Percentiles rank a stretch among this genome's conserved stretches.
Evolutionary conservation across 2,113 vertebrate genomes (phyloP).

Genomic region (Callionymus lyra): DNA sequence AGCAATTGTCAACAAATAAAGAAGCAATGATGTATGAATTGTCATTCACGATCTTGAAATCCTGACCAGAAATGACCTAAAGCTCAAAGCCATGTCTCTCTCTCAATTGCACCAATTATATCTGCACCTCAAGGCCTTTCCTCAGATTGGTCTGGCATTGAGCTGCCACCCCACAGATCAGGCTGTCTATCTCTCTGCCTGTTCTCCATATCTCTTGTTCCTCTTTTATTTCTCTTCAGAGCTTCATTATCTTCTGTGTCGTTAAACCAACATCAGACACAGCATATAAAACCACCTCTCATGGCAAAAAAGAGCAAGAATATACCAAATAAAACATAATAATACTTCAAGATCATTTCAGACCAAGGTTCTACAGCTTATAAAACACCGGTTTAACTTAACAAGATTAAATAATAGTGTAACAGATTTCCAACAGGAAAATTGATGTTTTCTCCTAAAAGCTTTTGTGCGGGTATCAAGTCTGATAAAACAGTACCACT

Average conservation of each 20-base stretch:
- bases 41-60: too few relatives aligned
- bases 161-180: slow-evolving; percentile 50
- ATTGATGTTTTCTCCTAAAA: slow-evolving; percentile 72
- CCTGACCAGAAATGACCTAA: slow-evolving; percentile 25
- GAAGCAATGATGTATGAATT: too few relatives aligned
- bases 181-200: slow-evolving; percentile 34
- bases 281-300: slow-evolving; percentile 16
- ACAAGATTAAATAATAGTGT: too few relatives aligned
- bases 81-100: slow-evolving; percentile 47
- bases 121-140: slow-evolving; percentile 39
- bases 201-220: slow-evolving; percentile 16
- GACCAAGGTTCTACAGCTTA: too few relatives aligned
- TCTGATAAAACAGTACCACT: slow-evolving; percentile 71
- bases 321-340: slow-evolving; percentile 44
- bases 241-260: slow-evolving; percentile 50
- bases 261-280: slow-evolving; percentile 34
- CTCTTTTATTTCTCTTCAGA: slow-evolving; percentile 32
- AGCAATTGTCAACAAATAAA: too few relatives aligned
- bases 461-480: slow-evolving; percentile 62
- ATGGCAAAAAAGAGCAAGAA: slow-evolving; percentile 29
- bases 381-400: too few relatives aligned
- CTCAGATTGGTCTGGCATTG: slow-evolving; percentile 49
- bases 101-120: slow-evolving; percentile 47
- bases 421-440: slow-evolving; percentile 13
- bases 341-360: slow-evolving; percentile 30